Evolutionary conservation across 2,797 vertebrate genomes (phyloP).

Genomic region (Sebastes trivittatus): DNA sequence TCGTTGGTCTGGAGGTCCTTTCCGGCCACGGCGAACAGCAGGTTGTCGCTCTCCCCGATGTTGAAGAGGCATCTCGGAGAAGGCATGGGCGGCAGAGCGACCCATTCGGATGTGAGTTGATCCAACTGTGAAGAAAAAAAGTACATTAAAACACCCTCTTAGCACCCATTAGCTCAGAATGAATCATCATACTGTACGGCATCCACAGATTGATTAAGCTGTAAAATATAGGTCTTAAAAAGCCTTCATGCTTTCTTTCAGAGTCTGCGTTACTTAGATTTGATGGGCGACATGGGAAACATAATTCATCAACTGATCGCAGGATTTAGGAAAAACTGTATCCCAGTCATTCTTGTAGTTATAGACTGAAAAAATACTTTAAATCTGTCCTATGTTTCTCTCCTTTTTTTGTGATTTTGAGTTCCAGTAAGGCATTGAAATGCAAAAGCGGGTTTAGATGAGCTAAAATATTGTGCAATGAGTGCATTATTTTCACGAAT

Average conservation of each 20-base stretch:
- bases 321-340: neutral
- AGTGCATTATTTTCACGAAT: neutral
- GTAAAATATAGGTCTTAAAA: slow-evolving; percentile 18
- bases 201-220: slow-evolving; percentile 40
- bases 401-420: neutral
- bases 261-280: neutral
- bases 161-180: slow-evolving; percentile 24
- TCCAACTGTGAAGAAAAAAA: slow-evolving; percentile 85
- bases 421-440: neutral
- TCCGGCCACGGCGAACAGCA: slow-evolving; percentile 93
- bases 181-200: neutral
- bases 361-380: slow-evolving; percentile 6
- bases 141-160: neutral
- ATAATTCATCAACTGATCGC: neutral
- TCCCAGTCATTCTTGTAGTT: neutral
- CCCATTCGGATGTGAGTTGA: slow-evolving; percentile 88
- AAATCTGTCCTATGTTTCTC: neutral
- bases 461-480: neutral
- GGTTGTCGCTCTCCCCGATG: slow-evolving; percentile 89
- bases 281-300: neutral
- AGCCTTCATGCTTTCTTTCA: slow-evolving; percentile 5
- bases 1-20: slow-evolving; percentile 96
- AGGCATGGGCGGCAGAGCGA: slow-evolving; percentile 94
- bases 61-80: slow-evolving; percentile 95
- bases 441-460: neutral